Conservation (phyloP, 2,797 vertebrate species). For the Agapornis canus region DNA sequence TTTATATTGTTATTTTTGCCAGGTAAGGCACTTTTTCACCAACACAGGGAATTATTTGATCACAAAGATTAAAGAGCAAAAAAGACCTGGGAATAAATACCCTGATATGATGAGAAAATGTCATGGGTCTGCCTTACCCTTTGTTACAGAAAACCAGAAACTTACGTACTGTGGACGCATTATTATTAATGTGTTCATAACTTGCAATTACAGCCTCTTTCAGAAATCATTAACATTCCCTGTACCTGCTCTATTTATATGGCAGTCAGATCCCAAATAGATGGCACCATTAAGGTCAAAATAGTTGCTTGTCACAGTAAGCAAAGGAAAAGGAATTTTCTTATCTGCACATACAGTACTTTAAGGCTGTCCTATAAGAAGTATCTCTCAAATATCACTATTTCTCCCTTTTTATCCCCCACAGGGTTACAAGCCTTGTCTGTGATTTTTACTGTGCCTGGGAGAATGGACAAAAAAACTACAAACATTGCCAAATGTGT, state of each 20-base stretch:
- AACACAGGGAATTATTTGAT: background rate
- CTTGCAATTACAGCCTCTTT: background rate
- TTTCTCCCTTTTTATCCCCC: background rate
- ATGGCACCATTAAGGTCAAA: background rate
- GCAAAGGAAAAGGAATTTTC: background rate
- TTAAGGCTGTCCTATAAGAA: background rate
- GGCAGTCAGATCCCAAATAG: background rate
- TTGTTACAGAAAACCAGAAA: background rate
- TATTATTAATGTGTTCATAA: background rate
- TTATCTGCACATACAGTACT: background rate
- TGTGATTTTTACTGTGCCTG: background rate
- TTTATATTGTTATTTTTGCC: background rate
- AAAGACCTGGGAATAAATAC: background rate
- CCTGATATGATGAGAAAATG: background rate
- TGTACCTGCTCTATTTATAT: background rate
- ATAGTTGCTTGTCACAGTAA: background rate
- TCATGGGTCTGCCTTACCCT: background rate
- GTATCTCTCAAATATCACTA: background rate
- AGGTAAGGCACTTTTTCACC: background rate
- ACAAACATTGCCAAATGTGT: background rate
- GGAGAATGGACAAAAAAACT: background rate
- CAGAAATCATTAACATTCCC: background rate
- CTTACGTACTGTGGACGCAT: background rate
- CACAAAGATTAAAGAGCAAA: background rate
- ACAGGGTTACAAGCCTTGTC: background rate